A percentile compares a stretch with the other conserved stretches of the same genome.
These are phyloP conservation scores for Drosophila gunungcola DNA, from an alignment of 1,140 invertebrate species.

Conservation along the genomic window DNA sequence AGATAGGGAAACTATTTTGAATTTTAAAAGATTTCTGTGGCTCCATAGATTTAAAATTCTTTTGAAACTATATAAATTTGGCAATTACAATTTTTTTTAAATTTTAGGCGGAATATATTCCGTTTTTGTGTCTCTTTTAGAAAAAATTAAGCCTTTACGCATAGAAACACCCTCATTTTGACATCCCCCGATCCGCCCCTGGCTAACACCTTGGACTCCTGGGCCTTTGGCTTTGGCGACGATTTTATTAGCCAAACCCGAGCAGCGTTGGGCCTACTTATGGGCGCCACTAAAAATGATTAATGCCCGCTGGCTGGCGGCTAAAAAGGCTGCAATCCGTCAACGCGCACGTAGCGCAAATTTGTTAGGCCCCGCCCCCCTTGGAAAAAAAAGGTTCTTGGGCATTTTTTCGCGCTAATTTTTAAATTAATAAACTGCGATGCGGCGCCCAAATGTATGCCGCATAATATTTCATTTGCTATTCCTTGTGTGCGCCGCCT, in stretches of 20 bases:
- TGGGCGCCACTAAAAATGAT: slow-evolving; percentile 82
- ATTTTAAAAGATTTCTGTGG: too few relatives aligned
- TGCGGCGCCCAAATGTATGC: slow-evolving; percentile 74
- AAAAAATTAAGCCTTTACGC: too few relatives aligned
- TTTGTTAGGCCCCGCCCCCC: slow-evolving; percentile 52
- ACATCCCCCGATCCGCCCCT: background rate
- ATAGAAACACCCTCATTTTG: too few relatives aligned
- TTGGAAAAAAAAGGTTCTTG: background rate
- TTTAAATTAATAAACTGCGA: slow-evolving; percentile 82
- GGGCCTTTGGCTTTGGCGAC: slow-evolving; percentile 58
- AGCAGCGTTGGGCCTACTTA: slow-evolving; percentile 78
- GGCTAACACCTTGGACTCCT: slow-evolving; percentile 23
- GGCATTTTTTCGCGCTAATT: slow-evolving; percentile 77
- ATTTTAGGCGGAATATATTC: too few relatives aligned
- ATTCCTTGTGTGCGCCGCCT: slow-evolving; percentile 63
- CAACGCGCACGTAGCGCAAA: slow-evolving; percentile 76
- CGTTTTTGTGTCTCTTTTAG: too few relatives aligned
- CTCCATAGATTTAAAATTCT: too few relatives aligned
- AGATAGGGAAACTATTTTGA: too few relatives aligned
- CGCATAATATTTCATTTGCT: slow-evolving; percentile 82
- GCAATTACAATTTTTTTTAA: too few relatives aligned
- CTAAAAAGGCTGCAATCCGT: slow-evolving; percentile 81
- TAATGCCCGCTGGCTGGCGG: slow-evolving; percentile 73
- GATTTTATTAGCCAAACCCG: slow-evolving; percentile 80
- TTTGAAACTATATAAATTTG: too few relatives aligned